Conservation (phyloP, 2,113 vertebrate genomes). For the Aldabrachelys gigantea region DNA sequence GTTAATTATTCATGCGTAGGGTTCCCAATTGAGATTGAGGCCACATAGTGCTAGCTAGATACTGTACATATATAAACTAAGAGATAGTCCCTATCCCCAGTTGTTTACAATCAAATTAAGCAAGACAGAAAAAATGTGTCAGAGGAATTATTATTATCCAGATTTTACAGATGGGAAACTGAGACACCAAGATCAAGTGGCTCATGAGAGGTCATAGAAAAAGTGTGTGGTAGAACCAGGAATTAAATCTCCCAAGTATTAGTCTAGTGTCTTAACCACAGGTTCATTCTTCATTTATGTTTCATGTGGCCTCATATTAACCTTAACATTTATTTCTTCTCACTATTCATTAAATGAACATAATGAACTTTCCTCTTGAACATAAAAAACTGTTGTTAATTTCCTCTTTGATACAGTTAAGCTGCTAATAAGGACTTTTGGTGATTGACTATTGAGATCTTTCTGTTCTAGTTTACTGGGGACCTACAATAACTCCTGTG, state of each 20-base stretch:
- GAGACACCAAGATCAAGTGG: background rate
- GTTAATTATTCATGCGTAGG: background rate
- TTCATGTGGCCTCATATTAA: background rate
- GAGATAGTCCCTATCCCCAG: background rate
- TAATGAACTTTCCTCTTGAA: background rate
- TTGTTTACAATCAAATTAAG: background rate
- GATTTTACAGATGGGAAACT: background rate
- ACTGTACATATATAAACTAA: accelerated
- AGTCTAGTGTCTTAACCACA: background rate
- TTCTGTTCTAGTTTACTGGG: background rate
- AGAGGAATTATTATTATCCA: background rate
- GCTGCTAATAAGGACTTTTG: background rate
- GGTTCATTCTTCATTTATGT: background rate
- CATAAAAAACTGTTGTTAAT: background rate
- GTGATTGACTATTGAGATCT: background rate
- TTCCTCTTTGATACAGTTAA: background rate
- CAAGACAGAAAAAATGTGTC: background rate
- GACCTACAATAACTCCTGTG: background rate
- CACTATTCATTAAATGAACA: background rate
- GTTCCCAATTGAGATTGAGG: background rate
- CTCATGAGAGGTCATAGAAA: background rate
- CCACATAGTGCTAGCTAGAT: background rate
- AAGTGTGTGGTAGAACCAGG: background rate
- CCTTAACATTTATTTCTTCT: background rate
- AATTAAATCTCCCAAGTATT: background rate